phyloP scores from a whole-genome alignment of 1,140 invertebrate genomes.

The Xylocopa sonorina region DNA sequence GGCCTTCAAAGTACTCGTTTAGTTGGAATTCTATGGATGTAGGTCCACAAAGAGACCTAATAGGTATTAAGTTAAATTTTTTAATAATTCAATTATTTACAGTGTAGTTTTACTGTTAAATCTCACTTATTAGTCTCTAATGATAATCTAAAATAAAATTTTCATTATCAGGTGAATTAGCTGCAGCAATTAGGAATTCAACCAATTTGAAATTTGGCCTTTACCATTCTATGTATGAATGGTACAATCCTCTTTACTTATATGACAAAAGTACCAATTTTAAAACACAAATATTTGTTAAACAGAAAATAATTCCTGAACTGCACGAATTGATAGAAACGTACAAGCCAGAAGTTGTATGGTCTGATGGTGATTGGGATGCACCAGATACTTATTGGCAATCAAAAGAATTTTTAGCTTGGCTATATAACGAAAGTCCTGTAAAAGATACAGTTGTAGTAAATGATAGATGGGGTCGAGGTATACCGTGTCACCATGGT shows the following conservation, averaged over 20 bases:
- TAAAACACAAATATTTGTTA: slow-evolving; percentile 85
- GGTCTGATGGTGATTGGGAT: slow-evolving; percentile 97
- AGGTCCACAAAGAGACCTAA: slow-evolving; percentile 91
- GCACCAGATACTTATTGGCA: slow-evolving; percentile 91
- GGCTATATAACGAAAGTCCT: slow-evolving; percentile 97
- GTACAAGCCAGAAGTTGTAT: slow-evolving; percentile 95
- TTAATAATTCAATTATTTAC: not conserved
- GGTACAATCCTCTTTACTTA: slow-evolving; percentile 94
- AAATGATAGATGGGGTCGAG: slow-evolving; percentile 92
- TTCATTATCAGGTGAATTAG: slow-evolving; percentile 85
- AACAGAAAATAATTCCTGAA: slow-evolving; percentile 88
- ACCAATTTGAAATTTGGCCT: slow-evolving; percentile 90
- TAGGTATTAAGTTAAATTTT: slow-evolving; percentile 81
- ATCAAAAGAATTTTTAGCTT: slow-evolving; percentile 91
- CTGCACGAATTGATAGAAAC: slow-evolving; percentile 87
- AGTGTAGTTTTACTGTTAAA: slow-evolving; percentile 24
- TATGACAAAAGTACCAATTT: slow-evolving; percentile 88
- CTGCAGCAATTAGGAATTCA: slow-evolving; percentile 86
- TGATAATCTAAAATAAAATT: too few relatives aligned
- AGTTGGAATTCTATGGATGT: slow-evolving; percentile 95
- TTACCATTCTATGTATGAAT: slow-evolving; percentile 95
- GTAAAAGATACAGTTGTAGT: slow-evolving; percentile 93
- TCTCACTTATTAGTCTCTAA: too few relatives aligned
- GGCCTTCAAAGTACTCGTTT: slow-evolving; percentile 92
- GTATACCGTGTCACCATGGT: slow-evolving; percentile 92